Conservation (phyloP, 2,797 vertebrate genomes). For the Periophthalmus magnuspinnatus region DNA sequence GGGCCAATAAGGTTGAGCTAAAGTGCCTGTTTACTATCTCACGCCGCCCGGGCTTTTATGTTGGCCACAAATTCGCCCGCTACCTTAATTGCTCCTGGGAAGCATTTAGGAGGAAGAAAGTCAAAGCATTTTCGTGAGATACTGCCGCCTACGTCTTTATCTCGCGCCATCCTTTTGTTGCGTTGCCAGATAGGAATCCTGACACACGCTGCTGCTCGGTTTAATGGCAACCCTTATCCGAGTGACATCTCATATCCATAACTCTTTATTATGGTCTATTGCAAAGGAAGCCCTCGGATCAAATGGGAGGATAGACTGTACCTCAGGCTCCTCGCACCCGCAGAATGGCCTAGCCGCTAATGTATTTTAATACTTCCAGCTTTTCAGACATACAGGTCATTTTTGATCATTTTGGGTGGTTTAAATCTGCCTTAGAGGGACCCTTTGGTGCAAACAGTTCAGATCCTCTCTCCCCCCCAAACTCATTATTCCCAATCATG, state of each 20-base stretch:
- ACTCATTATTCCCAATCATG: slow-evolving; percentile 29
- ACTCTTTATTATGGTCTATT: slow-evolving; percentile 73
- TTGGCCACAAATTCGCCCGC: slow-evolving; percentile 56
- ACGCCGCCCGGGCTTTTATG: slow-evolving; percentile 58
- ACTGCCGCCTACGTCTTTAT: slow-evolving; percentile 48
- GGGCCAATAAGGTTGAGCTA: slow-evolving; percentile 48
- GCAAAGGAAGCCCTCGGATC: slow-evolving; percentile 60
- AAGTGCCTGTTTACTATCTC: slow-evolving; percentile 66
- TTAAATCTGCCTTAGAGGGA: slow-evolving; percentile 35
- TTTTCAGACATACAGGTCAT: slow-evolving; percentile 48
- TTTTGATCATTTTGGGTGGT: slow-evolving; percentile 49
- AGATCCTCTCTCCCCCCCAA: slow-evolving; percentile 23
- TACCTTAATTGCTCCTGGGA: slow-evolving; percentile 62
- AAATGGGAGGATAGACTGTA: slow-evolving; percentile 50
- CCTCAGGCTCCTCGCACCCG: slow-evolving; percentile 26
- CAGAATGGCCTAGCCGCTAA: slow-evolving; percentile 39
- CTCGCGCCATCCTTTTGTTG: slow-evolving; percentile 34
- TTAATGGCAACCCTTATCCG: slow-evolving; percentile 63
- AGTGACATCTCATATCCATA: slow-evolving; percentile 72
- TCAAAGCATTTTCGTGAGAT: slow-evolving; percentile 44
- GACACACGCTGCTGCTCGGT: slow-evolving; percentile 50
- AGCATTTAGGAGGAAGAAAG: slow-evolving; percentile 36
- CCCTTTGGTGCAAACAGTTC: slow-evolving; percentile 27
- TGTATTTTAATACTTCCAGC: slow-evolving; percentile 63
- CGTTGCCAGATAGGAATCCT: slow-evolving; percentile 39